Evolutionary conservation across 2,797 vertebrate genomes (phyloP).

Genomic region (Hozukius guyotensis): DNA sequence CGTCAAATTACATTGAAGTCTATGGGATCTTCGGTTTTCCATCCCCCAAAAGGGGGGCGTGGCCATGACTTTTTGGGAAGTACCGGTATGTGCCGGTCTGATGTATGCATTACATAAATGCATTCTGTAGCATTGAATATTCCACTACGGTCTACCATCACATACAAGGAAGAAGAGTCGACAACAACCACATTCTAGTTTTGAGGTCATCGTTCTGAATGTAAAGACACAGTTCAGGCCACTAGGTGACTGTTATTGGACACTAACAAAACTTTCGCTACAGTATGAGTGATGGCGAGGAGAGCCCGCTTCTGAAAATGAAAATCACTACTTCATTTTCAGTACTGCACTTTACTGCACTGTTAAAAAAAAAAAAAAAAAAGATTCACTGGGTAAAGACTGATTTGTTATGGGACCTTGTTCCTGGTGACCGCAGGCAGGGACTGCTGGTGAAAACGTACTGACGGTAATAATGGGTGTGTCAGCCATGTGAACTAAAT

Average conservation of each 20-base stretch:
- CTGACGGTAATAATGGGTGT: not conserved
- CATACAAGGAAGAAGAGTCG: conserved; percentile 44
- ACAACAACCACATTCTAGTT: conserved; percentile 64
- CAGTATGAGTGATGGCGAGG: conserved; percentile 40
- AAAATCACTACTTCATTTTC: not conserved
- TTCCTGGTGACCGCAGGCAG: conserved; percentile 1
- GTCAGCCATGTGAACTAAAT: not conserved
- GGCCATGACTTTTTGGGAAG: too few relatives aligned
- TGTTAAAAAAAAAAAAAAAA: not conserved
- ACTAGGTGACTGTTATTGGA: conserved; percentile 74
- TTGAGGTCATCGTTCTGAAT: conserved; percentile 76
- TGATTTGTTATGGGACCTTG: not conserved
- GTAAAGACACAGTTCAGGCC: conserved; percentile 71
- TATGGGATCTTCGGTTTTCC: too few relatives aligned
- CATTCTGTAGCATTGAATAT: conserved; percentile 51
- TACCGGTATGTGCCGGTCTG: too few relatives aligned
- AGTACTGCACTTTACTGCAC: not conserved
- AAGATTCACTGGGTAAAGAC: not conserved
- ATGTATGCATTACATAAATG: conserved; percentile 56
- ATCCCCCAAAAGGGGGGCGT: too few relatives aligned
- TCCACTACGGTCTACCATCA: conserved; percentile 43
- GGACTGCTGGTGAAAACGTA: conserved; percentile 2
- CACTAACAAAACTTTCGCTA: conserved; percentile 51
- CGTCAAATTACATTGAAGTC: too few relatives aligned
- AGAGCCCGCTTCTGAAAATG: conserved; percentile 14